Conservation (phyloP, 2,113 vertebrate species). For the Thinocorus orbignyianus region DNA sequence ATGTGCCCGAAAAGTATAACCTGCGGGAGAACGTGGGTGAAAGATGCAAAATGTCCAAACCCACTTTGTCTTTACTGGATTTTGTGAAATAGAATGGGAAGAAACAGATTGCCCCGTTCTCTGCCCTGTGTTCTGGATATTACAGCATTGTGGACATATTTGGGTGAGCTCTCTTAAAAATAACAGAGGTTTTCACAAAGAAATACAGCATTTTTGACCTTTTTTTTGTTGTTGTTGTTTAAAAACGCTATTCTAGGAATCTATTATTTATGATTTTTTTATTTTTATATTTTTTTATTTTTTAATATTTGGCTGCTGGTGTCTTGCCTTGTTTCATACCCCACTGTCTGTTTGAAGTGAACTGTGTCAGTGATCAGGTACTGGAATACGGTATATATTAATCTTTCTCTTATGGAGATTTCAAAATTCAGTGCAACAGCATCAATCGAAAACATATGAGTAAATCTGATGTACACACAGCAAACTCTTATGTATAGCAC, state of each 20-base stretch:
- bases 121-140: background rate
- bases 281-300: background rate
- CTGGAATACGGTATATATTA: background rate
- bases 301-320: background rate
- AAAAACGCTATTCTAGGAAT: background rate
- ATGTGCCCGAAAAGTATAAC: background rate
- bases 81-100: background rate
- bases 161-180: background rate
- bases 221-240: background rate
- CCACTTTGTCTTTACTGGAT: background rate
- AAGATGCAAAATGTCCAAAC: background rate
- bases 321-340: background rate
- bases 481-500: background rate
- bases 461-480: background rate
- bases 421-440: background rate
- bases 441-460: background rate
- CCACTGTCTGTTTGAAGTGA: background rate
- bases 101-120: background rate
- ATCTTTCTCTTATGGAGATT: background rate
- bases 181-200: background rate
- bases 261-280: background rate
- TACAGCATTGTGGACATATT: background rate
- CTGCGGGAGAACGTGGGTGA: background rate
- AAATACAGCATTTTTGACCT: background rate
- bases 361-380: background rate